Conservation (phyloP, 2,113 vertebrate species). For the Crocuta crocuta region DNA sequence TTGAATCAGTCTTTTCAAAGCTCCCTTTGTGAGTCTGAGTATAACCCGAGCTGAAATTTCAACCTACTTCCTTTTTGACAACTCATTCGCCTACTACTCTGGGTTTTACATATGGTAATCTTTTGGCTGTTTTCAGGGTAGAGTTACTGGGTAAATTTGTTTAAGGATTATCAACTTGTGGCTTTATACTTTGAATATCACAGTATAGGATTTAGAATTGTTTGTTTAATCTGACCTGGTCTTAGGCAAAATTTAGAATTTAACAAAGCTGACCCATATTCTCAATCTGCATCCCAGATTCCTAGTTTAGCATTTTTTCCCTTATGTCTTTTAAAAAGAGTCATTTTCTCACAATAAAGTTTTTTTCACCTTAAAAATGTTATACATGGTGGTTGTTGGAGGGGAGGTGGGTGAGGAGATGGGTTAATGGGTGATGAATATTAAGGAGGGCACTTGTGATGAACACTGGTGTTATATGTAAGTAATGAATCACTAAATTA, state of each 20-base stretch:
- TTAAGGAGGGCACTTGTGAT: too few species aligned
- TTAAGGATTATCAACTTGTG: not conserved
- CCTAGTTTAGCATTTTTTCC: not conserved
- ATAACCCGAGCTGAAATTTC: not conserved
- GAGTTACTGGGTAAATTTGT: not conserved
- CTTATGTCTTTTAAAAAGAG: not conserved
- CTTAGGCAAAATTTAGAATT: not conserved
- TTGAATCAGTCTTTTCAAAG: not conserved
- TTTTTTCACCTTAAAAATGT: not conserved
- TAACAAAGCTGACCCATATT: not conserved
- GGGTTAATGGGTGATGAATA: too few species aligned
- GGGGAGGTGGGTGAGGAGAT: too few species aligned
- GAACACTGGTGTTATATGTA: too few species aligned
- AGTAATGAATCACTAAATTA: too few species aligned
- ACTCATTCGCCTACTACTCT: not conserved
- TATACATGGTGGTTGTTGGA: not conserved
- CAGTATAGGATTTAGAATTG: not conserved
- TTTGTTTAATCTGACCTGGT: not conserved
- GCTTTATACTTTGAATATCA: not conserved
- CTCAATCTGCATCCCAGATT: not conserved
- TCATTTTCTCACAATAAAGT: not conserved
- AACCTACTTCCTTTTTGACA: not conserved
- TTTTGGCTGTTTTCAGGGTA: not conserved
- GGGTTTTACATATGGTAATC: not conserved
- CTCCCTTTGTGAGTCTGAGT: not conserved